A percentile compares a stretch with the other conserved stretches of the same genome.
phyloP scores from a whole-genome alignment of 2,113 vertebrate genomes.

The Eidolon helvum region DNA sequence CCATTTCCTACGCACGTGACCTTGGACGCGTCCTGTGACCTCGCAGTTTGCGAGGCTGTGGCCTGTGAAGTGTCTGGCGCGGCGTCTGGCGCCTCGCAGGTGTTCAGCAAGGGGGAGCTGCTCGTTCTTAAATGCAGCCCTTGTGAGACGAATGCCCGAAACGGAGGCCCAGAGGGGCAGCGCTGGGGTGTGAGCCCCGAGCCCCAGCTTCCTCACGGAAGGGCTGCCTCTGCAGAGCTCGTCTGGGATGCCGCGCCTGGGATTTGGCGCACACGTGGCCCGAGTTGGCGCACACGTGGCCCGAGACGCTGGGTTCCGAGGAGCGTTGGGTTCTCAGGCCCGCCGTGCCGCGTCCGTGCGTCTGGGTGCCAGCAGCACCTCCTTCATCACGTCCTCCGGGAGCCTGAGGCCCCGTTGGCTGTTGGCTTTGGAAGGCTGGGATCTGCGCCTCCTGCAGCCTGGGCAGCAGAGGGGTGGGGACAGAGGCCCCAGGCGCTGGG shows the following conservation, averaged over 20 bases:
- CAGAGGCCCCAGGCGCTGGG: background rate
- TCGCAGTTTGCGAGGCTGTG: background rate
- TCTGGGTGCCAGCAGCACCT: background rate
- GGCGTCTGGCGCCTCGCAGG: background rate
- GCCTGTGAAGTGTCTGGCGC: background rate
- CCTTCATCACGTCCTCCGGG: background rate
- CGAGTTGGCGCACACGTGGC: background rate
- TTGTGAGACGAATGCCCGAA: background rate
- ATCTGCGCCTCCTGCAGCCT: rapidly evolving
- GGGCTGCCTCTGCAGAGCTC: background rate
- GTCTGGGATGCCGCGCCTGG: background rate
- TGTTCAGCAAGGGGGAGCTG: background rate
- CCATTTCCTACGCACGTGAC: background rate
- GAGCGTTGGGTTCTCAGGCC: background rate
- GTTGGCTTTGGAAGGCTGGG: background rate
- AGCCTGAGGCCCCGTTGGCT: background rate
- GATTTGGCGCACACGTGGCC: background rate
- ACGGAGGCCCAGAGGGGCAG: background rate
- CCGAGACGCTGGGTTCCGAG: background rate
- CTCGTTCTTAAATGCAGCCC: background rate
- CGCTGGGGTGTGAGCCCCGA: background rate
- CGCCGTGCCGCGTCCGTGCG: background rate
- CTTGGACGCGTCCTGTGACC: background rate
- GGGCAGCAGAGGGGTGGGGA: background rate
- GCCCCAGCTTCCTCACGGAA: background rate